phyloP scores from a whole-genome alignment of 37 sponge, comb jelly and placozoan genomes.

The Chondrosia reniformis region DNA sequence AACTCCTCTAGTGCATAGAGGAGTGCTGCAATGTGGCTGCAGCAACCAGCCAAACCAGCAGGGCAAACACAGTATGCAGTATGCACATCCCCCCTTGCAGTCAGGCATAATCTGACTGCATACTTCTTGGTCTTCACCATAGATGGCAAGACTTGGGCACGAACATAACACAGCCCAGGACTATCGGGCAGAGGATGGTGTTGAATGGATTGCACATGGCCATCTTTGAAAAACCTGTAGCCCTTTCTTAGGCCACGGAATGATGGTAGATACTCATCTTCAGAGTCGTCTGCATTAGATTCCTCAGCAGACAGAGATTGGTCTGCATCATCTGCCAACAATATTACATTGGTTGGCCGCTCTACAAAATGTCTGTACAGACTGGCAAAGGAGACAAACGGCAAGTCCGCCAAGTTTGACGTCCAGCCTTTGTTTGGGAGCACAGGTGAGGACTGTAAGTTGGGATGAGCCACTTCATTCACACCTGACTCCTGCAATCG shows the following conservation, averaged over 20 bases:
- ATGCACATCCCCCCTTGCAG: conserved; percentile 15
- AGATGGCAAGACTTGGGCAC: conserved; percentile 25
- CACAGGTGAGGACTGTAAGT: not conserved
- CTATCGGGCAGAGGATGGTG: conserved; percentile 26
- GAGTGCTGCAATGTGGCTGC: conserved; percentile 27
- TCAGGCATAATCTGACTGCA: conserved; percentile 4
- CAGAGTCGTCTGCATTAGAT: not conserved
- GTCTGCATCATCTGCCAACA: conserved; percentile 15
- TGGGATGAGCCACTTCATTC: conserved; percentile 9
- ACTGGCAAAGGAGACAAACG: conserved; percentile 25
- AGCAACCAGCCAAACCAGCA: conserved; percentile 42
- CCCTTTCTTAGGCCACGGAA: conserved; percentile 20
- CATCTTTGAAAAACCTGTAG: conserved; percentile 37
- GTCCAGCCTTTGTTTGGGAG: conserved; percentile 21
- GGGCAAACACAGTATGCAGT: conserved; percentile 37
- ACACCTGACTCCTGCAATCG: conserved; percentile 12
- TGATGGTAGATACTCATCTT: conserved; percentile 1
- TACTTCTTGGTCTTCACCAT: conserved; percentile 24
- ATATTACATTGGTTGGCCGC: conserved; percentile 19
- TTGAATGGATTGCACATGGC: conserved; percentile 23
- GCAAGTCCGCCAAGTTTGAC: conserved; percentile 14
- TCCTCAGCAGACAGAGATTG: not conserved
- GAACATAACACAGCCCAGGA: conserved; percentile 9
- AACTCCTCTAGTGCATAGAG: conserved; percentile 30
- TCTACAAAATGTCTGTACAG: conserved; percentile 26